phyloP scores from a whole-genome alignment of 2,888 invertebrate genomes.

The Trilocha varians region DNA sequence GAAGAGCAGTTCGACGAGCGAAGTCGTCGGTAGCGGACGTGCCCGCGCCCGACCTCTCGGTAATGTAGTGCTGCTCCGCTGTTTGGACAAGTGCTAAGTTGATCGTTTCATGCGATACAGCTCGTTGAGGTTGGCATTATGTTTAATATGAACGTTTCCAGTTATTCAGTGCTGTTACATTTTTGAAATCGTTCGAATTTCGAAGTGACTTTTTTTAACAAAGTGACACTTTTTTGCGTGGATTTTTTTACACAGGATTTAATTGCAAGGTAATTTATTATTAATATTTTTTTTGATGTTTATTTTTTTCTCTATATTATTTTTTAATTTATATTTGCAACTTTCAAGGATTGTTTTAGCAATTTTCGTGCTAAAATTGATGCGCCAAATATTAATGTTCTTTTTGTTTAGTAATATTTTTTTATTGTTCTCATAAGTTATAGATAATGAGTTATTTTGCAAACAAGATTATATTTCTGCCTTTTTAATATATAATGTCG shows the following conservation, averaged over 20 bases:
- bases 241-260: not conserved
- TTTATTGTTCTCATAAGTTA: too few species aligned
- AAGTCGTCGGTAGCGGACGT: constrained; percentile 42
- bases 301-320: constrained; percentile 1
- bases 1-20: constrained; percentile 64
- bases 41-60: constrained; percentile 28
- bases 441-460: too few species aligned
- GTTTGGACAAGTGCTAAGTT: constrained; percentile 71
- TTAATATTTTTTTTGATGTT: constrained; percentile 9
- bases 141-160: constrained; percentile 64
- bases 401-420: too few species aligned
- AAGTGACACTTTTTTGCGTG: constrained; percentile 9
- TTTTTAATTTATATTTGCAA: not conserved
- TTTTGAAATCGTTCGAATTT: constrained; percentile 32
- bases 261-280: constrained; percentile 27
- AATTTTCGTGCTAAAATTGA: not conserved
- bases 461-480: too few species aligned
- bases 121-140: constrained; percentile 61
- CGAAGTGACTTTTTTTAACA: constrained; percentile 36
- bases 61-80: constrained; percentile 45
- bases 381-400: not conserved
- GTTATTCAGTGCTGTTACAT: constrained; percentile 50
- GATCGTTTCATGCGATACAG: constrained; percentile 69
- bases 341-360: not conserved
- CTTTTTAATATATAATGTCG: too few species aligned